Evolutionary conservation across 2,888 invertebrate genomes (phyloP), one percentile per base, ranked within the genome.

Genomic region (Cephus pulcher): DNA sequence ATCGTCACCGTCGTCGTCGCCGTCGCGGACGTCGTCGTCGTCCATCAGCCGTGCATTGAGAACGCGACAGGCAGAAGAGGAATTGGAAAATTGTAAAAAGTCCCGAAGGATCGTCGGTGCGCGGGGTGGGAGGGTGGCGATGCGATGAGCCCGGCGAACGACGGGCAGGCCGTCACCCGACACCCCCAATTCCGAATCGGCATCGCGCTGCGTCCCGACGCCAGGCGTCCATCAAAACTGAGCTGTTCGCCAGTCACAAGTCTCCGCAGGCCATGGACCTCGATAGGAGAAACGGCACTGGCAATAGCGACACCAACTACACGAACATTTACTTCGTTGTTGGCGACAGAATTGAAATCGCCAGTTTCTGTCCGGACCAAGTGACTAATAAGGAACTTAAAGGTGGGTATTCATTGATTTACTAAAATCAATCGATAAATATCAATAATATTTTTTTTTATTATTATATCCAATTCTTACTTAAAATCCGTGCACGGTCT

Each of bases 81-180:
- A 56, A 56, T 23, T 23, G 23, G 23, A 56, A 15, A 56, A 23
- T 56, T 56, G 23, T 23, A 23, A 23, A 4, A 23, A 56, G 56
- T 56, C 56, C 56, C 56, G 23, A 23, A 56, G 56, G 56, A 85
- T 86, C 83, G 86, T 85, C 85, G 85, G 83, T 86, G 85, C 84
- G 84, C 84, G 83, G 84, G 86, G 85, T 84, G 85, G 87, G 86
- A 84, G 87, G 85, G 86, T 87, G 88, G 89, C 89, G 89, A 90
- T 91, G 90, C 91, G 89, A 91, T 91, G 91, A 91, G 90, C 89
- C 89, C 90, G 86, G 84, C 86, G 86, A 88, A 85, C 86, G 86
- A 86, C 85, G 86, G 84, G 81, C 86, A 86, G 86, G 85, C 87
- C 89, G 87, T 88, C 89, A 87, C 88, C 88, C 89, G 88, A 88